phyloP scores from a whole-genome alignment of 2,113 vertebrate genomes.

The Antennarius striatus region DNA sequence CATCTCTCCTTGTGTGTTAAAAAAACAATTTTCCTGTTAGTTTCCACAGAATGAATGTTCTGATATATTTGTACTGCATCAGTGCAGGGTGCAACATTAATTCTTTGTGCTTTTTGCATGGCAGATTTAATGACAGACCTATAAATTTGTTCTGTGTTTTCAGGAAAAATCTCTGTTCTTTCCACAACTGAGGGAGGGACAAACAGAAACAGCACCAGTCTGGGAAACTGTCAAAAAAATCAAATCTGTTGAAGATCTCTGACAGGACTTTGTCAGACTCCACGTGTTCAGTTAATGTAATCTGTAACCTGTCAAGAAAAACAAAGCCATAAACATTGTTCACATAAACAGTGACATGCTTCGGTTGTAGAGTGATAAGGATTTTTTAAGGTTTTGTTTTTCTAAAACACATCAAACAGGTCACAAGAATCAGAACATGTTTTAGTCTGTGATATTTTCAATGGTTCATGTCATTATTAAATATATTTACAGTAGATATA shows the following conservation, averaged over 20 bases:
- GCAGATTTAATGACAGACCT: neutral
- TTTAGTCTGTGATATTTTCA: conserved; percentile 45
- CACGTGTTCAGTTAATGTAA: neutral
- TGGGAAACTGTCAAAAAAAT: conserved; percentile 4
- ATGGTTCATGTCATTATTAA: conserved; percentile 36
- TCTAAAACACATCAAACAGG: neutral
- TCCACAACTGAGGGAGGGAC: conserved; percentile 42
- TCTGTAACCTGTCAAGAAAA: conserved; percentile 29
- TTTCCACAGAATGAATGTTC: neutral
- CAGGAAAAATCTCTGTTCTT: conserved; percentile 65
- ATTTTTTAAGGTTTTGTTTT: conserved; percentile 14
- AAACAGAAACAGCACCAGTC: conserved; percentile 1
- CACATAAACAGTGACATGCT: neutral
- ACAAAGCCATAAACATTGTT: conserved; percentile 43
- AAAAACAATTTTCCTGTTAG: neutral
- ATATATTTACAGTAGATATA: conserved; percentile 78
- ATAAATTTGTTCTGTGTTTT: conserved; percentile 38
- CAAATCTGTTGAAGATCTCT: neutral
- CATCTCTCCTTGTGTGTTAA: neutral
- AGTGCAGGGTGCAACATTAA: neutral
- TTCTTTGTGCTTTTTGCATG: conserved; percentile 20
- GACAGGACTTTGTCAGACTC: conserved; percentile 3
- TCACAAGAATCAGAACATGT: conserved; percentile 26
- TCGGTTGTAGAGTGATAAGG: neutral
- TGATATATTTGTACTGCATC: neutral